These are phyloP conservation scores for Decapterus maruadsi DNA, from an alignment of 2,797 vertebrate genomes.

Conservation along the genomic window DNA sequence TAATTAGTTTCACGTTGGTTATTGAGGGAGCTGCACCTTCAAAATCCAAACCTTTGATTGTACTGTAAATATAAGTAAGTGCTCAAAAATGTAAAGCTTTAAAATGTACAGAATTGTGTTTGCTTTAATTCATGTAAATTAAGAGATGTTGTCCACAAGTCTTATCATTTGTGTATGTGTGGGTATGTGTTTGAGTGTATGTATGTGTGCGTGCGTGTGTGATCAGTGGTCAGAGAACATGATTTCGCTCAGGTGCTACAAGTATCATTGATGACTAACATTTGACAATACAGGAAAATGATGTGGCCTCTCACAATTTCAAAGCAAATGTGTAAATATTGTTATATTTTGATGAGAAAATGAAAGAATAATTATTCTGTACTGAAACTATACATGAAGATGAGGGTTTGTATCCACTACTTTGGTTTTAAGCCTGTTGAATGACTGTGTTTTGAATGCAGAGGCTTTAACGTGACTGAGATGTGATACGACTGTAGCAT, in stretches of 20 bases:
- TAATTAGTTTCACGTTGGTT: slow-evolving; percentile 22
- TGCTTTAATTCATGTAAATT: slow-evolving; percentile 73
- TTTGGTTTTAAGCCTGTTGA: slow-evolving; percentile 42
- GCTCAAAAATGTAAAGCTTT: slow-evolving; percentile 70
- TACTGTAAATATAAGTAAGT: slow-evolving; percentile 82
- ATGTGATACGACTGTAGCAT: slow-evolving; percentile 12
- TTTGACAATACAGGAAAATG: slow-evolving; percentile 20
- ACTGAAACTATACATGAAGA: slow-evolving; percentile 45
- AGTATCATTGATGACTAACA: slow-evolving; percentile 40
- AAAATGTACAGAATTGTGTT: slow-evolving; percentile 81
- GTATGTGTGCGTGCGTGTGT: slow-evolving; percentile 14
- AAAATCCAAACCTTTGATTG: slow-evolving; percentile 65
- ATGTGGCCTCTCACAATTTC: slow-evolving; percentile 32
- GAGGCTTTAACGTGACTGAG: slow-evolving; percentile 30
- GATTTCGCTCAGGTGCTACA: slow-evolving; percentile 77
- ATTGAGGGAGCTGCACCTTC: slow-evolving; percentile 38
- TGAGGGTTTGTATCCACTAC: slow-evolving; percentile 60
- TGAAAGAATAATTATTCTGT: slow-evolving; percentile 57
- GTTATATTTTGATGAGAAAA: slow-evolving; percentile 67
- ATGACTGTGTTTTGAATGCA: slow-evolving; percentile 31
- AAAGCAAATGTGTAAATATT: slow-evolving; percentile 80
- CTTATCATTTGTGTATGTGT: slow-evolving; percentile 30
- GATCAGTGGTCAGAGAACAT: slow-evolving; percentile 40
- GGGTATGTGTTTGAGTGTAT: too few species aligned
- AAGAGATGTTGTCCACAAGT: slow-evolving; percentile 56